Percentiles rank a stretch among this genome's conserved stretches.
These are phyloP conservation scores for Molossus molossus DNA, from an alignment of 2,797 vertebrate genomes.

Conservation along the genomic window DNA sequence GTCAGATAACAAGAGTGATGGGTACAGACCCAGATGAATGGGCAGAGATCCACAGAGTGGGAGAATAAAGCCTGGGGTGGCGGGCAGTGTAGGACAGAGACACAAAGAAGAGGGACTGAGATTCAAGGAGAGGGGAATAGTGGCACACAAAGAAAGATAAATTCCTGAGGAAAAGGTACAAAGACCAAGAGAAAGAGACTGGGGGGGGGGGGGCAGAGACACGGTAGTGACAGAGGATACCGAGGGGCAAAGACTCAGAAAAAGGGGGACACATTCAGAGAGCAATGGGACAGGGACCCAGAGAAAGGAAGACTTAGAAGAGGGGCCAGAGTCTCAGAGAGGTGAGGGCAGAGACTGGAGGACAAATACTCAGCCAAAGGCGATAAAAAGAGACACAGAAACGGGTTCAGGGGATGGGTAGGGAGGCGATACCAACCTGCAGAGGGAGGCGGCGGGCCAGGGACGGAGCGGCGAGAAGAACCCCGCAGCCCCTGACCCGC, in stretches of 20 bases:
- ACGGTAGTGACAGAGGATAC: not conserved
- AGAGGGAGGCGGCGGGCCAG: conserved; percentile 66
- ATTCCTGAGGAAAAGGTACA: not conserved
- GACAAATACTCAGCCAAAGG: conserved; percentile 62
- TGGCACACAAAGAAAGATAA: not conserved
- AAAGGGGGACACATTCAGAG: not conserved
- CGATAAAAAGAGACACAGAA: conserved; percentile 72
- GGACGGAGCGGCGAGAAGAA: accelerated
- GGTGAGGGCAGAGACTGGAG: conserved; percentile 51
- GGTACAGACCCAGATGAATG: not conserved
- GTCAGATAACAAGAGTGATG: not conserved
- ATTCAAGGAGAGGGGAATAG: not conserved
- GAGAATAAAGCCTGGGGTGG: not conserved
- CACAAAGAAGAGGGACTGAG: not conserved
- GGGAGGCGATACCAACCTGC: conserved; percentile 78
- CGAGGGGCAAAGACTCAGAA: not conserved
- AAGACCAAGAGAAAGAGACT: not conserved
- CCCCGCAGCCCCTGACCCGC: conserved; percentile 62
- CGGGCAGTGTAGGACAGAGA: not conserved
- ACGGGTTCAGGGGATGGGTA: conserved; percentile 56
- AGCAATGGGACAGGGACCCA: not conserved
- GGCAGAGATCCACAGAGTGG: not conserved
- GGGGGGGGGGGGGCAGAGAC: too few relatives aligned
- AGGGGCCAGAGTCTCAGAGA: conserved; percentile 17
- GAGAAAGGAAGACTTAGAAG: not conserved